These are phyloP conservation scores for Drosophila ambigua DNA, from an alignment of 1,140 invertebrate genomes.

Conservation along the genomic window DNA sequence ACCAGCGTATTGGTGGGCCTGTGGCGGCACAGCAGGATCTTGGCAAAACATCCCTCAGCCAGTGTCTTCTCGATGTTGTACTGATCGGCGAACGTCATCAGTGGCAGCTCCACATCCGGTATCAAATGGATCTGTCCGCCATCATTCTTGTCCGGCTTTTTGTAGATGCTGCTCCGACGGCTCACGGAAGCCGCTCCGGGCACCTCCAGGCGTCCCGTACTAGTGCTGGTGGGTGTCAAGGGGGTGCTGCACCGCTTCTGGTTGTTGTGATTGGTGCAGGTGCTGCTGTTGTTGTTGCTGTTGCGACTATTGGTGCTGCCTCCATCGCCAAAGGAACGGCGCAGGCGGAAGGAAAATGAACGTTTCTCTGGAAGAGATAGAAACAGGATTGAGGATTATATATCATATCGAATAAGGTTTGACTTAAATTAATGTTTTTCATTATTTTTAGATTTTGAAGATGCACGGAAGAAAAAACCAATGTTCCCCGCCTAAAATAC, in stretches of 20 bases:
- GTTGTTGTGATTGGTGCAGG: conserved; percentile 79
- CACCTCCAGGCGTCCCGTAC: conserved; percentile 69
- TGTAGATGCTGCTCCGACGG: conserved; percentile 79
- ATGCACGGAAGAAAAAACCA: too few relatives aligned
- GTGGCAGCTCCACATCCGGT: conserved; percentile 85
- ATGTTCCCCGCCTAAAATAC: too few relatives aligned
- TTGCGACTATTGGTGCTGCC: conserved; percentile 80
- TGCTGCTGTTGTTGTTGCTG: conserved; percentile 81
- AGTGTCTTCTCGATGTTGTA: conserved; percentile 88
- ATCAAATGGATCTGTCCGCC: conserved; percentile 84
- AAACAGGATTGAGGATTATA: background rate
- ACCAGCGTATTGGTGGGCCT: conserved; percentile 86
- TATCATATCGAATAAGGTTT: too few relatives aligned
- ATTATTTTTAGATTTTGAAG: too few relatives aligned
- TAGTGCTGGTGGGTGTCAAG: conserved; percentile 74
- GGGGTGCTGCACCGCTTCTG: conserved; percentile 76
- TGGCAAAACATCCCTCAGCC: conserved; percentile 89
- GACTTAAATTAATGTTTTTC: too few relatives aligned
- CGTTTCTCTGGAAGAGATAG: conserved; percentile 71
- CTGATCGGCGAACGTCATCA: conserved; percentile 86
- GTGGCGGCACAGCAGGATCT: conserved; percentile 87
- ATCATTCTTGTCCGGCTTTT: conserved; percentile 76
- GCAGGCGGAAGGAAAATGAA: conserved; percentile 79
- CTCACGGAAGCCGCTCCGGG: conserved; percentile 67
- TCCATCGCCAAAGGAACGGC: conserved; percentile 76